Evolutionary conservation across 1,140 invertebrate genomes (phyloP), one percentile per base, ranked within the genome.

Genomic region (Globodera ellingtonae): DNA sequence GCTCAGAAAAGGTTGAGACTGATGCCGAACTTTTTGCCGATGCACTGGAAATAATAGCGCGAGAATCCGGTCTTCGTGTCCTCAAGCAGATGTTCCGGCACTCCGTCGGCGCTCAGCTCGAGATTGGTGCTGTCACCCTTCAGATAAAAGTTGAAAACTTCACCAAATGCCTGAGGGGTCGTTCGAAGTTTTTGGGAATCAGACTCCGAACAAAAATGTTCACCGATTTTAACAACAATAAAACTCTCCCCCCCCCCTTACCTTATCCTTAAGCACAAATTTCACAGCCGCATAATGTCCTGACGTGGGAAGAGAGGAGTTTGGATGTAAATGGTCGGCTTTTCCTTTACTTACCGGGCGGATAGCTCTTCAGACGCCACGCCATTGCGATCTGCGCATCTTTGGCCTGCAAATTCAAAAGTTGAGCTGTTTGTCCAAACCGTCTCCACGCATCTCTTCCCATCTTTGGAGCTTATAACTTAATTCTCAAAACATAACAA

Each of bases 341-440:
- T 35, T 35, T 35, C 35, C 35, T 35, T 35, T 35, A 35, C 50
- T 62, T 62, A 62, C 56, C 56, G 2, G 56, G 92, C 6, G 96
- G 95, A 96, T 97, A 99, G 69, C 93, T 93, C 91, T 96, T 97
- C 83, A 95, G 93, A 86, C 97, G 91, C 97, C 97, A 99, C 82
- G 92, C 93, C 94, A 90, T 98, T 97, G 2, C 98, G 90, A 69
- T 93, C 93, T 90, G 98, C 98, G 89, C 93, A 93, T 7, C 96
- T 96, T 65, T 93, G 93, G 83, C 94, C 93, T 79, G 93, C 92
- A 0, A 93, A 89, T 8, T 97, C 94, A 75, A 96, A 89, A 10
- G 88, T 72, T n/a, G 83, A 86, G 24, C 35, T 35, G 35, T 35
- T 35, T 35, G 35, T 35, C 35, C 35, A 35, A 2, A 35, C 1